Evolutionary conservation across 2,888 invertebrate genomes (phyloP), one percentile per base, ranked within the genome.

Genomic region (Meloe dianella): DNA sequence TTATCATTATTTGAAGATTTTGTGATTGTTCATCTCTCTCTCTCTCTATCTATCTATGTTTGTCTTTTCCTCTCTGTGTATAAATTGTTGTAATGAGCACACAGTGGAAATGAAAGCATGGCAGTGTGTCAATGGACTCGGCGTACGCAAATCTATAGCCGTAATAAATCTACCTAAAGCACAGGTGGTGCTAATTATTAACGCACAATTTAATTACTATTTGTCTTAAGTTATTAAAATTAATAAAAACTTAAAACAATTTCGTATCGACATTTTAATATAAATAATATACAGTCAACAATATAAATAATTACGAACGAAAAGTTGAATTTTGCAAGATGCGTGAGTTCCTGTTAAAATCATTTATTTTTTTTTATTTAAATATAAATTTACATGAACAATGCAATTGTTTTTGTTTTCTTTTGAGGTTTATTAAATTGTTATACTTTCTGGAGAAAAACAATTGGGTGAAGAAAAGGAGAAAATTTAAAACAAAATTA

Each of bases 81-180:
- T 77, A 80, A 76, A 75, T 78, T 77, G 74, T 80, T 71, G 77
- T 81, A 82, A 82, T 82, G 82, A 77, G 83, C 81, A 83, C 83
- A 83, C 82, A 82, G 82, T 78, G 77, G 79, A 83, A 83, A 84
- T 79, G 84, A 85, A 84, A 85, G 84, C 84, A 83, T 85, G 85
- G 82, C 84, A 85, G 84, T 85, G 78, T 85, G 85, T 85, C 85
- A 85, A 82, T 80, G 80, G 78, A 81, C 79, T 82, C 73, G 69
- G 74, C 76, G 75, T 75, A 75, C 74, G 78, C 78, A 75, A 70
- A 73, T 75, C 73, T 73, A n/a, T n/a, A 67, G 65, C 71, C 74
- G 72, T 68, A 73, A 73, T 74, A 73, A 73, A 72, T 74, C 73
- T 66, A 66, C 63, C 54, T 7, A 54, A 54, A 54, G 67, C 73